Base-by-base conservation (phyloP, 30 jellyfish, hydroid and myxozoan genomes). In the Nemopilema nomurai region DNA sequence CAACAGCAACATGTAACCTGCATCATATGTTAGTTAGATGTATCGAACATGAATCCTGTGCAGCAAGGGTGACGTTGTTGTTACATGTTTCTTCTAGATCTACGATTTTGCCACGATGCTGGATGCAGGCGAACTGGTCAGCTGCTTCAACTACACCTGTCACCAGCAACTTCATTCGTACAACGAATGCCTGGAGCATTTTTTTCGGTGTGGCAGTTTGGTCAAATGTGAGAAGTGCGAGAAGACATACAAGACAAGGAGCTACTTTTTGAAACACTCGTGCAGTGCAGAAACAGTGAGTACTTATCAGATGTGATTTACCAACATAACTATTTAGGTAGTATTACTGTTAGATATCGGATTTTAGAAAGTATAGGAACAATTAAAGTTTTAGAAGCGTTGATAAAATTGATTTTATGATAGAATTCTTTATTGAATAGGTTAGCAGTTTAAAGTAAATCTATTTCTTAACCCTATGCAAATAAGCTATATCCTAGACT, bases 181-280 rank as follows among this genome's bases (percentile, higher is more conserved):
- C 50, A 57, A 70, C 30, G 80, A 70, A 27, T 70, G 80, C 49
- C 18, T 70, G 0, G 21, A 70, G 62, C 80, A 70, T 70, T 62
- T 62, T 8, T 26, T 7, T 28, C 80, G 50, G 19, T 70, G 80
- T 70, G 80, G 80, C 22, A 70, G 80, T 70, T 70, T 70, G 63
- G 64, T 70, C 0, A 27, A 70, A 18, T 70, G 80, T 70, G 80
- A 70, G 41, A 70, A 70, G 18, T 70, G 80, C 50, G 65, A 70
- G 21, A 70, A 28, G 27, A 27, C 80, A 70, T 70, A 70, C 62
- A 70, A 70, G 80, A 70, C 80, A 13, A 70, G 80, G 22, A 28
- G 1, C 1, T 70, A 70, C 64, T 70, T 70, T 57, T 27, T 22
- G 21, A 70, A 24, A 4, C 80, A 70, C 28, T 70, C 80, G 19